Conservation (phyloP, 2,113 vertebrate species). For the Uropsilus gracilis region DNA sequence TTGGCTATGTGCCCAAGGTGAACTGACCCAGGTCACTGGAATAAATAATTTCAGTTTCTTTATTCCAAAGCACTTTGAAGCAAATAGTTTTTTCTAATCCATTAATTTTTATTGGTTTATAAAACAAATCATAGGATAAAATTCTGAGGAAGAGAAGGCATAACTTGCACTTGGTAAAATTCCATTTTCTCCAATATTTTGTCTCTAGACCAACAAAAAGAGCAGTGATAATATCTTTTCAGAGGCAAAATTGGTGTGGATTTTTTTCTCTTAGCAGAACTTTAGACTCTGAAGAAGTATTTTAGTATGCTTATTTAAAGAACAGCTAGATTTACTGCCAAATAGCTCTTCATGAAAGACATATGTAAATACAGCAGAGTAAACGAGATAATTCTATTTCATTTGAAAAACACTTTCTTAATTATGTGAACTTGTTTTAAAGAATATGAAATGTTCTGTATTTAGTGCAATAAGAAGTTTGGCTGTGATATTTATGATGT, state of each 20-base stretch:
- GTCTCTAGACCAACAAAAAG: slow-evolving; percentile 79
- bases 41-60: slow-evolving; percentile 60
- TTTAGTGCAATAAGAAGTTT: slow-evolving; percentile 71
- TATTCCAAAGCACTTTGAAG: slow-evolving; percentile 39
- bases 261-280: slow-evolving; percentile 77
- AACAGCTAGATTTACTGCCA: slow-evolving; percentile 80
- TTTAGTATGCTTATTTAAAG: slow-evolving; percentile 81
- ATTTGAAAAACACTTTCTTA: slow-evolving; percentile 79
- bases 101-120: slow-evolving; percentile 66
- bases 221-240: slow-evolving; percentile 80
- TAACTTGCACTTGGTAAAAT: slow-evolving; percentile 71
- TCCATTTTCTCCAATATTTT: slow-evolving; percentile 79
- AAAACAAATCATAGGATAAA: slow-evolving; percentile 62
- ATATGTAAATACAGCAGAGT: slow-evolving; percentile 82
- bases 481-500: slow-evolving; percentile 66
- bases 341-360: slow-evolving; percentile 81
- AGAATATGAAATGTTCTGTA: slow-evolving; percentile 73
- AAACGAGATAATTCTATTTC: slow-evolving; percentile 81
- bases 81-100: slow-evolving; percentile 5
- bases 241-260: slow-evolving; percentile 81
- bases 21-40: slow-evolving; percentile 22
- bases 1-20: background rate
- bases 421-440: slow-evolving; percentile 80
- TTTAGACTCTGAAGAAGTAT: slow-evolving; percentile 80
- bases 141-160: slow-evolving; percentile 65